phyloP scores from a whole-genome alignment of 2,797 vertebrate genomes.

The Salmo trutta region DNA sequence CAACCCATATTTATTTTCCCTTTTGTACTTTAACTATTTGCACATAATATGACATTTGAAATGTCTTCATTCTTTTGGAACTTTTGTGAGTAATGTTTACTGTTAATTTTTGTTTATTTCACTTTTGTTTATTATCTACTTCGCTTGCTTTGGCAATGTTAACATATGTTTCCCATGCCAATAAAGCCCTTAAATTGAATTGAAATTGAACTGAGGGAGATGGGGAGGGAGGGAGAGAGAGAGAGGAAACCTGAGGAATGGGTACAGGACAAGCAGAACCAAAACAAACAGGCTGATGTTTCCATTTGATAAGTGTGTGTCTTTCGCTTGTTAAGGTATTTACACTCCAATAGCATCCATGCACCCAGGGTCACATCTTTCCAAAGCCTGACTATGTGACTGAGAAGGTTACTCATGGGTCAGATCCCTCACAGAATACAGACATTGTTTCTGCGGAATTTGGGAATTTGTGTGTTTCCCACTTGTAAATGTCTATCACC shows the following conservation, averaged over 20 bases:
- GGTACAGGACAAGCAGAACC: slow-evolving; percentile 41
- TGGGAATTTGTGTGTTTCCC: background rate
- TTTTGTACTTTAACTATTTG: too few relatives aligned
- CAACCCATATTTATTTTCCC: too few relatives aligned
- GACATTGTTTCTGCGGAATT: slow-evolving; percentile 28
- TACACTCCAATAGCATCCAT: slow-evolving; percentile 62
- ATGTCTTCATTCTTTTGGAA: too few relatives aligned
- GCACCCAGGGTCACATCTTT: slow-evolving; percentile 60
- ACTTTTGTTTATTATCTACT: too few relatives aligned
- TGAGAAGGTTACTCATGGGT: slow-evolving; percentile 61
- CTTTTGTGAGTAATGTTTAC: too few relatives aligned
- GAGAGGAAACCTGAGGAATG: background rate
- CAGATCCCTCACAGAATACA: slow-evolving; percentile 36
- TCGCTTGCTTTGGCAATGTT: too few relatives aligned
- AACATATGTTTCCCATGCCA: too few relatives aligned
- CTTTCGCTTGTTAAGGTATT: slow-evolving; percentile 67
- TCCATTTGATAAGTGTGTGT: slow-evolving; percentile 68
- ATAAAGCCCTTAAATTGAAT: too few relatives aligned
- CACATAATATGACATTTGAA: too few relatives aligned
- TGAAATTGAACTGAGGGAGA: too few relatives aligned
- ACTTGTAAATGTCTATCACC: background rate
- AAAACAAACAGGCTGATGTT: slow-evolving; percentile 70
- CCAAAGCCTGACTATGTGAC: slow-evolving; percentile 40
- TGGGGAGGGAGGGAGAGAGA: slow-evolving; percentile 3
- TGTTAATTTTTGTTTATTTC: too few relatives aligned